Base-by-base conservation (phyloP, 1,140 invertebrate species). In the Chymomyza costata region DNA sequence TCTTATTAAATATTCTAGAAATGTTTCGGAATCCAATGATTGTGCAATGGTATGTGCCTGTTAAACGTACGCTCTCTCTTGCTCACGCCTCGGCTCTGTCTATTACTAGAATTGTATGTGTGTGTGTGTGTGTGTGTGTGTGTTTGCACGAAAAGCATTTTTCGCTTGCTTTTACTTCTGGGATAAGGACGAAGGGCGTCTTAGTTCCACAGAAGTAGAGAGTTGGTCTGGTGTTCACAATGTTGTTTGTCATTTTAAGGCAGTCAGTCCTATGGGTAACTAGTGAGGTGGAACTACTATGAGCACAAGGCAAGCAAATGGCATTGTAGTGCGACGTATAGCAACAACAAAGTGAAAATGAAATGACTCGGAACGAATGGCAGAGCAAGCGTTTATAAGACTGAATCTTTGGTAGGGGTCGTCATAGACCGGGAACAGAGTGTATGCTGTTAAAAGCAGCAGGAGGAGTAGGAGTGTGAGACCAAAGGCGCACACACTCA, bases 1-100 rank as follows among this genome's bases (percentile, higher is more conserved):
- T 80, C 73, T 80, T 80, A 80, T 80, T 80, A 80, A 80, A 80
- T 80, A 80, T 80, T 80, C 73, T 68, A 81, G 73, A 80, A 80
- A 80, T 80, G 73, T 80, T 80, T 80, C 74, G 74, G 73, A 80
- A 80, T 80, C 73, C 73, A 80, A 80, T 80, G 73, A 78, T 78
- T 78, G 73, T 80, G 73, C 73, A 78, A 73, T 80, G 73, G 73
- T 73, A 80, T 80, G 74, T 81, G 80, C 74, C 67, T 25, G 21
- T 5, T 5, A 25, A 25, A 3, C 15, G 15, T 3, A 16, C 11
- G 15, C 35, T 14, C n/a, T 5, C n/a, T 6, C 31, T 34, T 3
- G n/a, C 5, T n/a, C 31, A 28, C 10, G 5, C 10, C 25, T 28
- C 13, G 3, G 31, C 31, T n/a, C 31, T 34, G 25, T 10, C n/a